Conservation (phyloP, 2,888 invertebrate species). For the Drepana falcataria region DNA sequence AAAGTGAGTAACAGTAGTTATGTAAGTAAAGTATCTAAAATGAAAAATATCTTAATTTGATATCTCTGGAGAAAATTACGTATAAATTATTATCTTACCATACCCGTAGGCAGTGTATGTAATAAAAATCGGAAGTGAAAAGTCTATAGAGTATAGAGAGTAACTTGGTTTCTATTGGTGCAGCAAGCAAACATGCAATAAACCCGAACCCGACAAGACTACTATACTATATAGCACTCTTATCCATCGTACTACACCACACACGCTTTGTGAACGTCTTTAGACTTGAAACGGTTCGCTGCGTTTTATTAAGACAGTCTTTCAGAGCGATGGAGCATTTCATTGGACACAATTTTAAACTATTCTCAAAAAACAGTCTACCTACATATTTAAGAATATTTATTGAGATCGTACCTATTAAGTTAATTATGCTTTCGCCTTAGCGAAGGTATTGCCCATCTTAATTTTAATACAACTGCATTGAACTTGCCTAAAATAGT, state of each 20-base stretch:
- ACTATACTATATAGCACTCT: slow-evolving; percentile 54
- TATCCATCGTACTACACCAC: slow-evolving; percentile 53
- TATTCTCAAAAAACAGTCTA: no score
- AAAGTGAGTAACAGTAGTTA: no score
- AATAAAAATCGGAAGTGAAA: slow-evolving; percentile 65
- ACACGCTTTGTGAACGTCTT: slow-evolving; percentile 29
- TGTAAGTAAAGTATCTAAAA: no score
- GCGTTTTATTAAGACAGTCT: slow-evolving; percentile 40
- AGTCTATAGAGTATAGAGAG: slow-evolving; percentile 48
- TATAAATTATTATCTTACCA: slow-evolving; percentile 5
- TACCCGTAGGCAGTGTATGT: slow-evolving; percentile 33
- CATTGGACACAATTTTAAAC: neutral
- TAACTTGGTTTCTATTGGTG: slow-evolving; percentile 53
- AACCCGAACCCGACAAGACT: slow-evolving; percentile 53
- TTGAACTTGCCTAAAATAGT: no score
- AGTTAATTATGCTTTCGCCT: no score
- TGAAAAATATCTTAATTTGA: no score
- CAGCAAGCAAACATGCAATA: slow-evolving; percentile 72
- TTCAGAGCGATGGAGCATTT: slow-evolving; percentile 3
- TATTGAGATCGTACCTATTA: no score
- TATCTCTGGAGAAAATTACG: no score
- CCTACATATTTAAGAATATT: no score
- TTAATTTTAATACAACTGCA: no score
- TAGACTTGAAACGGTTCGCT: slow-evolving; percentile 38
- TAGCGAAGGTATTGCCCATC: no score